Conservation (phyloP, 2,113 vertebrate genomes). For the Pituophis catenifer region DNA sequence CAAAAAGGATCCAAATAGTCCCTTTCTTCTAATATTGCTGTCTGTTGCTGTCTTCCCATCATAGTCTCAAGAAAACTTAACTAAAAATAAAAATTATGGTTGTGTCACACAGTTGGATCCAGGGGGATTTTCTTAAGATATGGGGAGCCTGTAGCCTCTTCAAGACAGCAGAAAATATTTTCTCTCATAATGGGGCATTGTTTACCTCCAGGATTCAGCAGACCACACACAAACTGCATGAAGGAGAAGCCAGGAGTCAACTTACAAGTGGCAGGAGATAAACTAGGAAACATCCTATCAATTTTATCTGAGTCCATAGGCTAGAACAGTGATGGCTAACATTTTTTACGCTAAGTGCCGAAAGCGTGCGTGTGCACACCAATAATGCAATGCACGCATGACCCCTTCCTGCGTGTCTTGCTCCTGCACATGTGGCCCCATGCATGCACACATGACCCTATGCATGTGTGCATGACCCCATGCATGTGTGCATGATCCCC, state of each 20-base stretch:
- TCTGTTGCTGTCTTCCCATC: background rate
- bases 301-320: background rate
- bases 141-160: background rate
- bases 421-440: too few relatives aligned
- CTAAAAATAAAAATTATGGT: background rate
- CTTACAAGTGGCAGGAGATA: background rate
- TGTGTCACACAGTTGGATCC: background rate
- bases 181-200: background rate
- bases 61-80: background rate
- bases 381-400: too few relatives aligned
- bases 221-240: background rate
- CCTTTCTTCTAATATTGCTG: background rate
- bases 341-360: too few relatives aligned
- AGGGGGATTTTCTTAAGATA: background rate
- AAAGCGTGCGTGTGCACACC: too few relatives aligned
- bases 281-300: background rate
- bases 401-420: too few relatives aligned
- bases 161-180: background rate
- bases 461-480: too few relatives aligned
- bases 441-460: too few relatives aligned
- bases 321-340: background rate
- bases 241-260: background rate
- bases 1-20: background rate
- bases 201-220: background rate
- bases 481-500: too few relatives aligned